phyloP scores from a whole-genome alignment of 23 tunicate genomes.

The Pegea sp. region DNA sequence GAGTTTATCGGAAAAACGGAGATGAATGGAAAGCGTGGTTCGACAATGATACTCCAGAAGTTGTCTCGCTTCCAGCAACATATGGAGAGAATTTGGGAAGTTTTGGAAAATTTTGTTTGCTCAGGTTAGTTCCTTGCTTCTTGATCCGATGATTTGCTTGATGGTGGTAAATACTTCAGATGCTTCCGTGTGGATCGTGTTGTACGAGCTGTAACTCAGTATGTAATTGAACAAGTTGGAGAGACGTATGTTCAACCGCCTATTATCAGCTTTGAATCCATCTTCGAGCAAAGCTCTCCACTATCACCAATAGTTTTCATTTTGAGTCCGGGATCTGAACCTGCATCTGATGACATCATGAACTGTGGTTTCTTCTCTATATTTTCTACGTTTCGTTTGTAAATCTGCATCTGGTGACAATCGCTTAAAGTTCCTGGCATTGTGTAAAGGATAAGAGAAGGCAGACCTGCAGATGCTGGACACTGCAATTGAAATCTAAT shows the following conservation, averaged over 20 bases:
- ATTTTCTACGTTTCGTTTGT: not conserved
- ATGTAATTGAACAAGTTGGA: conserved; percentile 85
- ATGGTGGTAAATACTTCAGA: conserved; percentile 8
- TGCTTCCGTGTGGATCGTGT: conserved; percentile 99
- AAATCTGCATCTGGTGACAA: conserved; percentile 77
- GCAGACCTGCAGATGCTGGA: conserved; percentile 82
- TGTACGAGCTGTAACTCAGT: conserved; percentile 86
- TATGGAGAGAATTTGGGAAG: conserved; percentile 56
- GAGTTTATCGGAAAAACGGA: conserved; percentile 56
- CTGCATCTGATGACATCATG: conserved; percentile 76
- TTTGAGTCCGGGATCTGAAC: conserved; percentile 96
- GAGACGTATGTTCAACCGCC: conserved; percentile 96
- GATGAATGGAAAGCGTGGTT: conserved; percentile 83
- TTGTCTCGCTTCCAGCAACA: conserved; percentile 54
- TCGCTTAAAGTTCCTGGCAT: conserved; percentile 85
- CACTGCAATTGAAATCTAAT: conserved; percentile 15
- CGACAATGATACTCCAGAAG: conserved; percentile 93
- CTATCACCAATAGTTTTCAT: conserved; percentile 97
- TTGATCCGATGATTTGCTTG: not conserved
- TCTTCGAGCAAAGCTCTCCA: conserved; percentile 89
- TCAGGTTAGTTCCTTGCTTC: conserved; percentile 32
- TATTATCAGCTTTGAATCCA: conserved; percentile 93
- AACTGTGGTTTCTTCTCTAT: not conserved
- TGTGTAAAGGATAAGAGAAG: conserved; percentile 99
- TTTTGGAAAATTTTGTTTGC: conserved; percentile 74